Evolutionary conservation across 2,797 vertebrate species (phyloP), one percentile per base, ranked within the genome.

Genomic region (Diplodus sargus): DNA sequence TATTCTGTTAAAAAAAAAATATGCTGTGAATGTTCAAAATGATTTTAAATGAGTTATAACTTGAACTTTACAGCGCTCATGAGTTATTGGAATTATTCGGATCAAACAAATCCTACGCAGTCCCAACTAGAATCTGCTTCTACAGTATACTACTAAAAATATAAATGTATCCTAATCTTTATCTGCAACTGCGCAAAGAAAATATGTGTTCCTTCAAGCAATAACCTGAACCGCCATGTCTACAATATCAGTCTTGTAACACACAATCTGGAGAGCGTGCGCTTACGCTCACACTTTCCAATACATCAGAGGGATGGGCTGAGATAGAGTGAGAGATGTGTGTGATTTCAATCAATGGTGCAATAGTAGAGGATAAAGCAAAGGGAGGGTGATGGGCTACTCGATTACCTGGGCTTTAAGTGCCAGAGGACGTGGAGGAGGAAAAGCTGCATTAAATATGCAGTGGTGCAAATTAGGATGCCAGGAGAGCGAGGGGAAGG

Each of bases 401-500:
- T 89, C 75, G 64, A 83, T 92, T 89, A 92, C 90, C 88, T 88
- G 84, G 39, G 67, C 79, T 66, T 59, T 61, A 59, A 82, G 69
- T 53, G 76, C 88, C 79, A 84, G 61, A 81, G 81, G 87, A 90
- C 25, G 65, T 5, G 39, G 74, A 74, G 61, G 74, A 83, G 81
- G 80, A 73, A 87, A 90, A 75, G 80, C 62, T 20, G 56, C 86
- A 90, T 92, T 87, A 92, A 94, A 93, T 88, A 93, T 93, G 89
- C 76, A 91, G 78, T 70, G 85, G 83, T 54, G 80, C 56, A 89
- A 92, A 92, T 90, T 62, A 90, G 80, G 85, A 79, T 77, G 72
- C 82, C 60, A 57, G 47, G 66, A 83, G 75, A 51, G 22, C 56
- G 23, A 15, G 48, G 23, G 15, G 12, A 68, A 51, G 62, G 57